A percentile compares a stretch with the other conserved stretches of the same genome.
These are phyloP conservation scores for Ornithoptera priamus DNA, from an alignment of 2,888 invertebrate species.

Conservation along the genomic window DNA sequence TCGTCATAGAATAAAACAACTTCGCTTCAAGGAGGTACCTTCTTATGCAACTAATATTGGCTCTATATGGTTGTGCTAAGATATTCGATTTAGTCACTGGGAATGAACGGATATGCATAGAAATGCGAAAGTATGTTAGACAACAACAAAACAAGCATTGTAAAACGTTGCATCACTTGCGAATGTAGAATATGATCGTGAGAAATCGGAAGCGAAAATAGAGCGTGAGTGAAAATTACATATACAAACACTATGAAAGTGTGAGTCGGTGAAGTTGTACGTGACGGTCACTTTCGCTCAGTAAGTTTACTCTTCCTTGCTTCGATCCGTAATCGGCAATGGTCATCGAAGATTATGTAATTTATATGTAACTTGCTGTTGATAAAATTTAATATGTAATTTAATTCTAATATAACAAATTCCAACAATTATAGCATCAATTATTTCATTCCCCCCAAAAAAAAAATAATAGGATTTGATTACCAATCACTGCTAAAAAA, in stretches of 20 bases:
- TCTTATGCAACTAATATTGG: not conserved
- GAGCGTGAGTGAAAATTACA: slow-evolving; percentile 71
- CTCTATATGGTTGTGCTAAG: not conserved
- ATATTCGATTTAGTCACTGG: not conserved
- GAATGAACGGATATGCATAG: not conserved
- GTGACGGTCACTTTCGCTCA: slow-evolving; percentile 67
- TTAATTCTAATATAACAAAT: not conserved
- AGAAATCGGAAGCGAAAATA: slow-evolving; percentile 67
- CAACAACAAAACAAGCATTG: slow-evolving; percentile 54
- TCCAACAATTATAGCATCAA: too few relatives aligned
- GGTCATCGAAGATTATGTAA: not conserved
- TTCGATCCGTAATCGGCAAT: slow-evolving; percentile 7
- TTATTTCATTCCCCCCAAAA: not conserved
- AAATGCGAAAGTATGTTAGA: slow-evolving; percentile 38
- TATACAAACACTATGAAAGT: slow-evolving; percentile 59
- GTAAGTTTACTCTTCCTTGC: slow-evolving; percentile 48
- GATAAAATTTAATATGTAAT: slow-evolving; percentile 44
- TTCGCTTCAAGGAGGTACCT: not conserved
- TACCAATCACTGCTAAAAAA: not conserved
- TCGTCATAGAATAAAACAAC: slow-evolving; percentile 4
- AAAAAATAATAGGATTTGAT: not conserved
- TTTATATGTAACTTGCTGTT: slow-evolving; percentile 40
- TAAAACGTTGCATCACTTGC: slow-evolving; percentile 54
- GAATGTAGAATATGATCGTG: slow-evolving; percentile 60
- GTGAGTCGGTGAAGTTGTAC: slow-evolving; percentile 66